phyloP scores from a whole-genome alignment of 2,113 vertebrate genomes.

The Psittacara wagleri region DNA sequence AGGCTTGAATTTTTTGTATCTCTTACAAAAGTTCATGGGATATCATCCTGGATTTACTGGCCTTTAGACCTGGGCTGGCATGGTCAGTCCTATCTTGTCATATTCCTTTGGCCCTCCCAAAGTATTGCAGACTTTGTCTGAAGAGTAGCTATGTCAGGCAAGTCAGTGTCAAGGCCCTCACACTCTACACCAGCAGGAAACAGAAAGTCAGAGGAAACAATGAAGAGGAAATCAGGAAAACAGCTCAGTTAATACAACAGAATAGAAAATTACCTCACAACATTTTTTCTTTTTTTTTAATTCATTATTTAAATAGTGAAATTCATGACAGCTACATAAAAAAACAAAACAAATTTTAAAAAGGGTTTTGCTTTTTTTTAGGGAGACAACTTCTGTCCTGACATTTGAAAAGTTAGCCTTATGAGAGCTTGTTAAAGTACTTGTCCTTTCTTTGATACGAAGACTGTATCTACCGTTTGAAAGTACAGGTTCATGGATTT shows the following conservation, averaged over 20 bases:
- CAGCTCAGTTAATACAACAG: accelerated
- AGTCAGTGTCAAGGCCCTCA: background rate
- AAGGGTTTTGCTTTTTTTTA: background rate
- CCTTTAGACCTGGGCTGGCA: background rate
- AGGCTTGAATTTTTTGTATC: background rate
- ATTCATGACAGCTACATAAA: background rate
- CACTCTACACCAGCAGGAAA: background rate
- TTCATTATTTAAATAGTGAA: background rate
- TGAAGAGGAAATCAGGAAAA: background rate
- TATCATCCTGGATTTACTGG: background rate
- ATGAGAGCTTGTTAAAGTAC: background rate
- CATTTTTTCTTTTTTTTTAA: background rate
- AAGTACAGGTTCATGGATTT: background rate
- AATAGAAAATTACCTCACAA: background rate
- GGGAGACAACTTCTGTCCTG: background rate
- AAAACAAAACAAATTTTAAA: background rate
- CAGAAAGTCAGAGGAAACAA: background rate
- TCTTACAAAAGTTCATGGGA: background rate
- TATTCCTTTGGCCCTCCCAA: background rate
- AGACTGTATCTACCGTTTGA: background rate
- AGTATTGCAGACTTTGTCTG: background rate
- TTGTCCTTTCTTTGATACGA: background rate
- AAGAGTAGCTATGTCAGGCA: background rate
- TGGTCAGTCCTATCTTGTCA: accelerated
- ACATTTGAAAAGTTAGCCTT: background rate